Evolutionary conservation across 2,113 vertebrate genomes (phyloP).

Genomic region (Scartelaos histophorus): DNA sequence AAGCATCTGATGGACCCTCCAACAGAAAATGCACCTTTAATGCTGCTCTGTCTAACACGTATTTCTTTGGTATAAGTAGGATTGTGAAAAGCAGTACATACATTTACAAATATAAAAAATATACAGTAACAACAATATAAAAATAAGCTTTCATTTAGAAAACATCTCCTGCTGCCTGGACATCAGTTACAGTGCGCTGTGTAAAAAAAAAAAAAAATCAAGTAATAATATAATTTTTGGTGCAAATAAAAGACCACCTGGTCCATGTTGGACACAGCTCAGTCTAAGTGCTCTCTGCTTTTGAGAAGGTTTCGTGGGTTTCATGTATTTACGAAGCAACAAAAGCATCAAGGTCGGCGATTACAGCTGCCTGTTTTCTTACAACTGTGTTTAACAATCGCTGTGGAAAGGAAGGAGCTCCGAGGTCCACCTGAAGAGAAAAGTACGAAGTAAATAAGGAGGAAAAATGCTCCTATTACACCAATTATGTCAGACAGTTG

Average conservation of each 20-base stretch:
- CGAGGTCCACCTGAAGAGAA: slow-evolving; percentile 85
- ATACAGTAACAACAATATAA: slow-evolving; percentile 31
- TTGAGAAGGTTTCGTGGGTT: background rate
- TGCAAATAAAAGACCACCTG: slow-evolving; percentile 62
- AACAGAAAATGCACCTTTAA: too few species aligned
- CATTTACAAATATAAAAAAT: slow-evolving; percentile 51
- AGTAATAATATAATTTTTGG: slow-evolving; percentile 49
- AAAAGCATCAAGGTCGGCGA: slow-evolving; percentile 83
- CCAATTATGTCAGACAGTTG: too few species aligned
- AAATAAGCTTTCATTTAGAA: slow-evolving; percentile 46
- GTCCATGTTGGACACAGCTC: slow-evolving; percentile 10
- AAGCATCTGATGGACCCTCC: too few species aligned
- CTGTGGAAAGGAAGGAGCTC: slow-evolving; percentile 83
- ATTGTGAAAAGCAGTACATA: slow-evolving; percentile 39
- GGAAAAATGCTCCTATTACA: background rate
- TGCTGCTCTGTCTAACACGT: background rate
- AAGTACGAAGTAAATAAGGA: background rate
- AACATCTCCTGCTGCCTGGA: slow-evolving; percentile 43
- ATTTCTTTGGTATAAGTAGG: slow-evolving; percentile 64
- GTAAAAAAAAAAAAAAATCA: slow-evolving; percentile 53
- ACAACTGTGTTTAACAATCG: slow-evolving; percentile 77
- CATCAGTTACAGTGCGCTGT: slow-evolving; percentile 64
- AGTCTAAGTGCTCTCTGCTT: slow-evolving; percentile 59
- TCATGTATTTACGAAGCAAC: slow-evolving; percentile 68
- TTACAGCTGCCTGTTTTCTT: slow-evolving; percentile 84